Evolutionary conservation across 2,797 vertebrate species (phyloP).

Genomic region (Rhinophrynus dorsalis): DNA sequence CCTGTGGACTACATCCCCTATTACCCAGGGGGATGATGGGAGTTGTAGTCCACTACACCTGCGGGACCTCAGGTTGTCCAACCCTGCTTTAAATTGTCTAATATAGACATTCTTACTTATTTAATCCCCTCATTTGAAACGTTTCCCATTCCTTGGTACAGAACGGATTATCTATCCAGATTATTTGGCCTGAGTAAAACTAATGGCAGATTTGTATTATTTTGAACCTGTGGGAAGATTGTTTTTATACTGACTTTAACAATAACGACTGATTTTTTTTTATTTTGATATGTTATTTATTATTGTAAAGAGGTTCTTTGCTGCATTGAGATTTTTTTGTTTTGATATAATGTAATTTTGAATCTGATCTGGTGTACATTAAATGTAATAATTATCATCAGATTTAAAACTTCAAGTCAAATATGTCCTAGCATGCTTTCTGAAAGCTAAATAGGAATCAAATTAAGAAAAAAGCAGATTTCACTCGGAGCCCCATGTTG

Average conservation of each 20-base stretch:
- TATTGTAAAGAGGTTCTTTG: constrained; percentile 46
- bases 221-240: background rate
- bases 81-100: too few species aligned
- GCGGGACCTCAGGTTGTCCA: too few species aligned
- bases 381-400: constrained; percentile 51
- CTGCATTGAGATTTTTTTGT: constrained; percentile 38
- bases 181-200: background rate
- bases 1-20: too few species aligned
- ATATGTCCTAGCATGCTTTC: constrained; percentile 44
- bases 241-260: constrained; percentile 30
- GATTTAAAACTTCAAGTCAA: constrained; percentile 38
- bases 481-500: too few species aligned
- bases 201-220: background rate
- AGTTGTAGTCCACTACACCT: too few species aligned
- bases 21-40: too few species aligned
- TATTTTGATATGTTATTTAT: constrained; percentile 19
- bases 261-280: constrained; percentile 45
- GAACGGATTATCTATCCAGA: too few species aligned
- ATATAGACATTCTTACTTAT: too few species aligned
- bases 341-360: constrained; percentile 17
- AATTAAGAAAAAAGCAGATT: constrained; percentile 24
- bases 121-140: too few species aligned
- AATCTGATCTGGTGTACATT: constrained; percentile 49
- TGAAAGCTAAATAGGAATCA: constrained; percentile 50
- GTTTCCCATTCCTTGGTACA: too few species aligned